Conservation (phyloP, 2,888 invertebrate genomes). For the Stenoptilia bipunctidactyla region DNA sequence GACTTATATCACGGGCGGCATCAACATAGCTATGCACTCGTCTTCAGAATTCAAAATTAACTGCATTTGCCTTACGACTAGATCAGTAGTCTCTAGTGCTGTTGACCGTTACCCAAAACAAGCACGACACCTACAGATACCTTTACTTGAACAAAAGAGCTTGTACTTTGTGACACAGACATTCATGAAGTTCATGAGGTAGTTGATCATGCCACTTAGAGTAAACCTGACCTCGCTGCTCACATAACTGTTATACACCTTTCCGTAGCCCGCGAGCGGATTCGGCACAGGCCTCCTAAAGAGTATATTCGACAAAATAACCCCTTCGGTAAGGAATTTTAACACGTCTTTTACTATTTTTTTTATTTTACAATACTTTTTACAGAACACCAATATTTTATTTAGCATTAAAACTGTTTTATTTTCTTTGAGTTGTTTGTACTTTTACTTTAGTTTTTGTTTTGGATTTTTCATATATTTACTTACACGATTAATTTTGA, state of each 20-base stretch:
- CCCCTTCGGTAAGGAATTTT: conserved; percentile 73
- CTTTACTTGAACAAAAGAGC: conserved; percentile 61
- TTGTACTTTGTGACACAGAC: conserved; percentile 71
- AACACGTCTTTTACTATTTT: conserved; percentile 54
- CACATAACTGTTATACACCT: conserved; percentile 71
- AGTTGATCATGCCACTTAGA: conserved; percentile 52
- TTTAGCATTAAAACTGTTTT: conserved; percentile 43
- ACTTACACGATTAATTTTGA: conserved; percentile 56
- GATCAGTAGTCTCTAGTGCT: conserved; percentile 68
- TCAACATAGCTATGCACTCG: conserved; percentile 64
- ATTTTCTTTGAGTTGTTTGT: conserved; percentile 36
- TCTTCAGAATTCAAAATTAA: conserved; percentile 64
- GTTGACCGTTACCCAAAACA: conserved; percentile 65
- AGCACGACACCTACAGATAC: conserved; percentile 65
- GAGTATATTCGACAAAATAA: conserved; percentile 74
- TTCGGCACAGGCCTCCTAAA: conserved; percentile 73
- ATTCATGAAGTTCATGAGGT: conserved; percentile 46
- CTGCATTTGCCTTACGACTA: conserved; percentile 69
- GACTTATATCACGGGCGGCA: conserved; percentile 60
- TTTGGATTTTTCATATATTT: not conserved
- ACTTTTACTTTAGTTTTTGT: conserved; percentile 26
- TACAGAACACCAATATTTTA: conserved; percentile 37
- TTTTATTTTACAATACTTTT: conserved; percentile 39
- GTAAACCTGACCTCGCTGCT: conserved; percentile 60
- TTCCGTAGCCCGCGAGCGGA: conserved; percentile 70